phyloP scores from a whole-genome alignment of 2,888 invertebrate genomes.

The Zootermopsis nevadensis region DNA sequence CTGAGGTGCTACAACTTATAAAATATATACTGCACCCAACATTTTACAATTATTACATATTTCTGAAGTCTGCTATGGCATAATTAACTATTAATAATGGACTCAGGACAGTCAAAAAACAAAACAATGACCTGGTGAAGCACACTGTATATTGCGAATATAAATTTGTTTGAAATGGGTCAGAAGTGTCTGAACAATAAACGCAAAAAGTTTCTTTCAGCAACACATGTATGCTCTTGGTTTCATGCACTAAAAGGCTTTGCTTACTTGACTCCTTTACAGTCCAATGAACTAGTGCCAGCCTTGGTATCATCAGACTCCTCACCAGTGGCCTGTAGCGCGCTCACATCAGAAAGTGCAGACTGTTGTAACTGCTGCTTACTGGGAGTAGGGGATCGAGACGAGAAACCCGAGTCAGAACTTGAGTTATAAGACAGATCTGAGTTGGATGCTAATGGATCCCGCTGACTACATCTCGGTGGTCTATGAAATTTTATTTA shows the following conservation, averaged over 20 bases:
- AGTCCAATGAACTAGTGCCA: slow-evolving; percentile 14
- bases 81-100: too few relatives aligned
- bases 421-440: slow-evolving; percentile 30
- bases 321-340: slow-evolving; percentile 26
- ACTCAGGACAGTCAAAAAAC: too few relatives aligned
- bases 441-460: slow-evolving; percentile 3
- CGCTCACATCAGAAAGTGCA: not conserved
- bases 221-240: not conserved
- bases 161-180: too few relatives aligned
- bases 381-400: slow-evolving; percentile 50
- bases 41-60: too few relatives aligned
- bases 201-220: too few relatives aligned
- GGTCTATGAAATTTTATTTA: slow-evolving; percentile 14
- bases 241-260: not conserved
- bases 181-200: too few relatives aligned
- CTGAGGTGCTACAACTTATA: too few relatives aligned
- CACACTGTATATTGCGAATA: too few relatives aligned
- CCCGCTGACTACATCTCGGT: slow-evolving; percentile 36
- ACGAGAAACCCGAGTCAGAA: slow-evolving; percentile 52
- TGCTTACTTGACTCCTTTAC: slow-evolving; percentile 48
- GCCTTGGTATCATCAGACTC: not conserved
- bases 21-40: too few relatives aligned
- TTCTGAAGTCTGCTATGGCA: too few relatives aligned
- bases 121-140: too few relatives aligned
- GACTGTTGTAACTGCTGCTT: slow-evolving; percentile 43